Evolutionary conservation across 2,113 vertebrate species (phyloP), one percentile per base, ranked within the genome.

Genomic region (Onychostruthus taczanowskii): DNA sequence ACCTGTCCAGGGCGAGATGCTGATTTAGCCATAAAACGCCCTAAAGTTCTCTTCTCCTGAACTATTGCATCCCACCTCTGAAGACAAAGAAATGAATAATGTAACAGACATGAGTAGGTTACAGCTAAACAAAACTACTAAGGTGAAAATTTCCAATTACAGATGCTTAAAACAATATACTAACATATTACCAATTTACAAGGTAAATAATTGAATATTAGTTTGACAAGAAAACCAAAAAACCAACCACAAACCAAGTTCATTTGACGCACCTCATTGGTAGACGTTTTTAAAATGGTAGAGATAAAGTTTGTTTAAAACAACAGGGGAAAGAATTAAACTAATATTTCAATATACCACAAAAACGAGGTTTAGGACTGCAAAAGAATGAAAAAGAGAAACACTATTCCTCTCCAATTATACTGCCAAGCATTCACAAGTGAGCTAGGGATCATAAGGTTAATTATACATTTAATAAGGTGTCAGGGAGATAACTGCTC

Each of bases 391-490:
- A 94, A 87, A 95, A 97, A 97, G 94, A 96, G 95, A 96, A 98
- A 91, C 93, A 98, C 97, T 96, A 92, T 98, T 98, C 97, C 97
- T 98, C 98, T 96, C 98, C 98, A 98, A 98, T 98, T 98, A 98
- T 98, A 98, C 98, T 98, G 98, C 98, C 98, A 98, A 98, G 98
- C 98, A 98, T 98, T 98, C 98, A 98, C 97, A 97, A 98, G 98
- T 98, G 97, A 98, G 98, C 98, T 97, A 97, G 97, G 98, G 98
- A 98, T 98, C 98, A 98, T 98, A 98, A 98, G 98, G 98, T 99
- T 99, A 99, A 99, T 99, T 99, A 98, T 98, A 98, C 98, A 98
- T 98, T 98, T 99, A 99, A 99, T 98, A 98, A 98, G 98, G 98
- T 98, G 98, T 98, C 98, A 98, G 98, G 97, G 98, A 98, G 98